Conservation (phyloP, 2,113 vertebrate species). For the Macheiramphus alcinus region DNA sequence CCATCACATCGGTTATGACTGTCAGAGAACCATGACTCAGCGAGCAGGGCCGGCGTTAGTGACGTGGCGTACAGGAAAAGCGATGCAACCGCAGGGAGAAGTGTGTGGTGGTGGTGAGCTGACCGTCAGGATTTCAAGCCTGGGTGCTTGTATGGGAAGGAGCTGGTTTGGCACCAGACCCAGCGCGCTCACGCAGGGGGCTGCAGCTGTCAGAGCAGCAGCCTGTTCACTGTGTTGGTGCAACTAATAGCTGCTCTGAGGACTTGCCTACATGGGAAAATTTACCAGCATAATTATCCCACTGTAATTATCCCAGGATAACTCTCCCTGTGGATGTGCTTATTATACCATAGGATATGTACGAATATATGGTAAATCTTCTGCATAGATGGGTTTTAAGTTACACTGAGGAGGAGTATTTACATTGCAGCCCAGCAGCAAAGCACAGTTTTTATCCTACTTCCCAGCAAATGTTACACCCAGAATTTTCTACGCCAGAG, state of each 20-base stretch:
- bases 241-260: background rate
- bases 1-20: background rate
- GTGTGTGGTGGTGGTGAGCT: background rate
- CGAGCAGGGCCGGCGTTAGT: rapidly evolving
- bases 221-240: background rate
- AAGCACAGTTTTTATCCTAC: background rate
- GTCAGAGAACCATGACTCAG: background rate
- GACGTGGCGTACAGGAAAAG: background rate
- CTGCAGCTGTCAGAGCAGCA: background rate
- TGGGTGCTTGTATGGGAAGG: background rate
- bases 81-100: background rate
- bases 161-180: background rate
- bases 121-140: background rate
- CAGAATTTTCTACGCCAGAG: background rate
- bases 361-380: background rate
- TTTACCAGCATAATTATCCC: background rate
- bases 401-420: background rate
- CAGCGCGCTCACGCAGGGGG: background rate
- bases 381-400: background rate
- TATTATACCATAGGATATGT: background rate
- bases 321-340: background rate
- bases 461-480: background rate
- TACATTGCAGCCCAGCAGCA: constrained; percentile 4
- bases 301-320: constrained; percentile 22
- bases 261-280: constrained; percentile 16